Conservation (phyloP, 2,797 vertebrate species). For the Bufotes viridis region DNA sequence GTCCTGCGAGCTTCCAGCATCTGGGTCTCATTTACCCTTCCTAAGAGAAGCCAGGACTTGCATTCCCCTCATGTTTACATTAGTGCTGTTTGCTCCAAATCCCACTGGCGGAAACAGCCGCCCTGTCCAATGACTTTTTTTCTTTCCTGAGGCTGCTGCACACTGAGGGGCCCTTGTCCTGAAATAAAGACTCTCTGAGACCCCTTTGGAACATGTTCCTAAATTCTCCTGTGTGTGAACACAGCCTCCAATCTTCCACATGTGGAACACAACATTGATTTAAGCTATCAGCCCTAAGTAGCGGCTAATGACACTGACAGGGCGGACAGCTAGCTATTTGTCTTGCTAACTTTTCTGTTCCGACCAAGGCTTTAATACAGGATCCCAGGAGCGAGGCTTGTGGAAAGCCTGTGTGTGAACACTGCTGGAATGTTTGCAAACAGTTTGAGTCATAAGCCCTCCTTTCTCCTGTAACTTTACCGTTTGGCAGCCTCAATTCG, state of each 20-base stretch:
- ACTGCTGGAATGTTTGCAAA: conserved; percentile 57
- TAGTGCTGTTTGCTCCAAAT: conserved; percentile 62
- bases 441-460: conserved; percentile 22
- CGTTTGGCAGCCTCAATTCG: not conserved
- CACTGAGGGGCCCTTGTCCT: conserved; percentile 60
- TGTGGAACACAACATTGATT: conserved; percentile 54
- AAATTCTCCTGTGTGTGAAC: conserved; percentile 48
- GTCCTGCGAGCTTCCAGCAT: conserved; percentile 46
- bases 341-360: conserved; percentile 19
- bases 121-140: conserved; percentile 58
- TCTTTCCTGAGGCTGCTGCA: conserved; percentile 39
- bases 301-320: conserved; percentile 35
- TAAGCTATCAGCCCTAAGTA: conserved; percentile 31
- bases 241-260: conserved; percentile 44
- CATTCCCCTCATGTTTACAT: conserved; percentile 61
- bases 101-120: conserved; percentile 61
- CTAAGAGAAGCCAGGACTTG: conserved; percentile 54
- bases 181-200: conserved; percentile 62
- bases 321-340: conserved; percentile 16
- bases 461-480: conserved; percentile 27
- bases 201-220: conserved; percentile 53
- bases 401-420: conserved; percentile 56
- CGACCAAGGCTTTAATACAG: conserved; percentile 46
- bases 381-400: conserved; percentile 47
- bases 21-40: conserved; percentile 61